Evolutionary conservation across 2,888 invertebrate species (phyloP), one percentile per base, ranked within the genome.

Genomic region (Hirtodrosophila cameraria): DNA sequence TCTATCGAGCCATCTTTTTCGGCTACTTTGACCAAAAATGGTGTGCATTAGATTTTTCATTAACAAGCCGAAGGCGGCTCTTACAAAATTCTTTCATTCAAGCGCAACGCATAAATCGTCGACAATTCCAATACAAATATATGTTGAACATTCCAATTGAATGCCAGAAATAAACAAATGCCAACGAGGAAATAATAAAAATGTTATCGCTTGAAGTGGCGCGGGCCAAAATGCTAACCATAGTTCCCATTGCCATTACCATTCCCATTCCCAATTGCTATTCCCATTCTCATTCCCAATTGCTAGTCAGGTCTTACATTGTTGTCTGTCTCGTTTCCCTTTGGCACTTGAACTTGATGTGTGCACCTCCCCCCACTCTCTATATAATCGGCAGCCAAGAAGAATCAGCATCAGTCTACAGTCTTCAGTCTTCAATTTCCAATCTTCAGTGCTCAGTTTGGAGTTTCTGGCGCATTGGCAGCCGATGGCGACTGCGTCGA

Each of bases 271-370:
- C 20, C 11, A 16, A 25, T 13, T 41, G 25, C 8, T 16, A 20
- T 23, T 48, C 18, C 2, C 35, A 12, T 11, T 42, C 15, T 35
- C 28, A 23, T 12, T 36, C 38, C 16, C 41, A 45, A 23, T 39
- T 33, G 30, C 13, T 1, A 7, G 9, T 33, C 27, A 15, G 8
- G 7, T 31, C n/a, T 23, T 6, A 42, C 28, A 50, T 43, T 54
- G 38, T 38, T 62, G 79, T 85, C 86, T 85, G 73, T 57, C 52
- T 62, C 64, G 66, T 55, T 86, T 86, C 81, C 81, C 80, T 70
- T 70, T 76, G 80, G 18, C 83, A 86, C 80, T 81, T 86, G 83
- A 81, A 76, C 83, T 85, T 80, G 75, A 82, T 66, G 73, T 61
- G 49, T 52, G 41, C 20, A 39, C 30, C 15, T 23, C 28, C 12